A percentile compares a stretch with the other conserved stretches of the same genome.
phyloP scores from a whole-genome alignment of 2,797 vertebrate genomes.

The Linurgus olivaceus region DNA sequence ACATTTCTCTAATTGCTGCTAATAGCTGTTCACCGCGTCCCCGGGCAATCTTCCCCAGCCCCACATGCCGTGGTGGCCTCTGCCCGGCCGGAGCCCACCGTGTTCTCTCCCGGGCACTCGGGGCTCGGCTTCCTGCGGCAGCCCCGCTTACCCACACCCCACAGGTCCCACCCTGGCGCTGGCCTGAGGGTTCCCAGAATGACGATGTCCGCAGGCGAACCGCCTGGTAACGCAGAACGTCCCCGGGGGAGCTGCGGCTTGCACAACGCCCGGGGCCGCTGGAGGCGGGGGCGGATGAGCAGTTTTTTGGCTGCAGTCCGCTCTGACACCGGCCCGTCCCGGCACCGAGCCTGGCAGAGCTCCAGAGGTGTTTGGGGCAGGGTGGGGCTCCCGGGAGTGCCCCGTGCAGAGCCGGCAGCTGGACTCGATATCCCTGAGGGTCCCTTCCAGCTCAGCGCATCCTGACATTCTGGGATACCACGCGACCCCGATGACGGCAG shows the following conservation, averaged over 20 bases:
- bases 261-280: not conserved
- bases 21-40: not conserved
- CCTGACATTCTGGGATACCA: not conserved
- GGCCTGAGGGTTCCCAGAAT: not conserved
- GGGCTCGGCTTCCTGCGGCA: not conserved
- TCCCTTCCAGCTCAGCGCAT: not conserved
- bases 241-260: not conserved
- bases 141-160: not conserved
- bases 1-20: not conserved
- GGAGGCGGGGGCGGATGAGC: not conserved
- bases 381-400: rapidly evolving
- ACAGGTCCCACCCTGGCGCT: rapidly evolving
- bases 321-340: not conserved
- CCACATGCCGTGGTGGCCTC: not conserved
- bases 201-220: rapidly evolving
- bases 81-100: rapidly evolving
- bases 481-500: not conserved
- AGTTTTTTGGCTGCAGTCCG: not conserved
- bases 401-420: not conserved
- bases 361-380: not conserved
- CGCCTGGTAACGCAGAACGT: not conserved
- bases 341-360: not conserved
- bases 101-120: rapidly evolving
- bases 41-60: not conserved
- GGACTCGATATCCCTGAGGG: not conserved